Conservation (phyloP, 2,797 vertebrate species). For the Picus viridis region DNA sequence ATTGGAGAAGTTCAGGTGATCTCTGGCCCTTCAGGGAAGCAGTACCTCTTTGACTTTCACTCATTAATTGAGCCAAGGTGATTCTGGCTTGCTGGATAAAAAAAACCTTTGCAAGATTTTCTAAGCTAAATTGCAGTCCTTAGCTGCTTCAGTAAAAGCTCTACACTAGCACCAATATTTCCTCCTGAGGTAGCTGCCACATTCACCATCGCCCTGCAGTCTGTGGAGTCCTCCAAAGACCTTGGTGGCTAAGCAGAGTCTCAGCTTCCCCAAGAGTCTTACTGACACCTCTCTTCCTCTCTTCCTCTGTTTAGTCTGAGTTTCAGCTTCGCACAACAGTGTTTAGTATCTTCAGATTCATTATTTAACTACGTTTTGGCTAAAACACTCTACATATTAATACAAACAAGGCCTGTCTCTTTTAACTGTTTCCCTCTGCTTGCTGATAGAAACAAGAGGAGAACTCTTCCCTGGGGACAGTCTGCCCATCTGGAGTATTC, state of each 20-base stretch:
- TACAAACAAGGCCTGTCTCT: conserved; percentile 69
- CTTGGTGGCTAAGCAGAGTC: background rate
- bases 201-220: background rate
- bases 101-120: background rate
- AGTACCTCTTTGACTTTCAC: background rate
- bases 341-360: conserved; percentile 63
- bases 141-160: background rate
- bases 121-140: background rate
- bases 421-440: conserved; percentile 64
- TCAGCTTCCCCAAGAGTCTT: background rate
- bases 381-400: conserved; percentile 66
- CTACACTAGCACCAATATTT: background rate
- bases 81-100: background rate
- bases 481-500: conserved; percentile 58
- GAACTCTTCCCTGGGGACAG: conserved; percentile 44
- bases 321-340: conserved; percentile 41
- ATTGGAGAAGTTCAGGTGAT: background rate
- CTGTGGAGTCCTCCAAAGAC: background rate
- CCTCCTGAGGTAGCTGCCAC: background rate
- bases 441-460: conserved; percentile 66
- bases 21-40: background rate
- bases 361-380: conserved; percentile 59
- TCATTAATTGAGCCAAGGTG: background rate
- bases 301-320: conserved; percentile 12
- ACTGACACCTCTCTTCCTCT: background rate